Conservation (phyloP, 2,113 vertebrate species). For the Podocnemis expansa region DNA sequence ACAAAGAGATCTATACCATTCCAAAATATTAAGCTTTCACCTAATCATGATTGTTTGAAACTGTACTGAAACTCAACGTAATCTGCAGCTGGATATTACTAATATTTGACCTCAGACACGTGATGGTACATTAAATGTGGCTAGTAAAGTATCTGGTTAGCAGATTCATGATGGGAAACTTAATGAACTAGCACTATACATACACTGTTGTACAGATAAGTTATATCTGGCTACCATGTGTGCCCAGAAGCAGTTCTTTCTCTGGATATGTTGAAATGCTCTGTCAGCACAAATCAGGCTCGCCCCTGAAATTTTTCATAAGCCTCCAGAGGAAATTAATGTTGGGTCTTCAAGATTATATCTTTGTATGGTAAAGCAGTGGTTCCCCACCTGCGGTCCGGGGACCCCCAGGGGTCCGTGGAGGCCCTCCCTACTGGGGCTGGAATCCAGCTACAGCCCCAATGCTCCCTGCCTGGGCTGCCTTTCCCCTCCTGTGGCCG, state of each 20-base stretch:
- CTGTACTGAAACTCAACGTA: neutral
- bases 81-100: conserved; percentile 42
- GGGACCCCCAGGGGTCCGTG: too few species aligned
- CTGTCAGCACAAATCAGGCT: conserved; percentile 70
- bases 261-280: conserved; percentile 64
- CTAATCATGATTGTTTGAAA: conserved; percentile 38
- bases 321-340: conserved; percentile 71
- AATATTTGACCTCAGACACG: conserved; percentile 39
- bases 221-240: conserved; percentile 69
- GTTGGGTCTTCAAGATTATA: conserved; percentile 47
- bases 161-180: conserved; percentile 28
- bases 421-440: too few species aligned
- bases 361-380: conserved; percentile 35
- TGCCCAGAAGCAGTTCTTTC: conserved; percentile 64
- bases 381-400: too few species aligned
- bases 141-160: conserved; percentile 59
- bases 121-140: conserved; percentile 51
- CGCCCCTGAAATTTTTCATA: conserved; percentile 69
- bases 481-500: too few species aligned
- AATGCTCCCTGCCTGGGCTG: too few species aligned
- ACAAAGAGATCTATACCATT: conserved; percentile 26
- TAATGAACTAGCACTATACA: conserved; percentile 41
- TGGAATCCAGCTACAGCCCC: too few species aligned
- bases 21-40: conserved; percentile 40
- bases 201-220: accelerated